These are phyloP conservation scores for Limosa lapponica DNA, from an alignment of 2,797 vertebrate genomes.

Conservation along the genomic window DNA sequence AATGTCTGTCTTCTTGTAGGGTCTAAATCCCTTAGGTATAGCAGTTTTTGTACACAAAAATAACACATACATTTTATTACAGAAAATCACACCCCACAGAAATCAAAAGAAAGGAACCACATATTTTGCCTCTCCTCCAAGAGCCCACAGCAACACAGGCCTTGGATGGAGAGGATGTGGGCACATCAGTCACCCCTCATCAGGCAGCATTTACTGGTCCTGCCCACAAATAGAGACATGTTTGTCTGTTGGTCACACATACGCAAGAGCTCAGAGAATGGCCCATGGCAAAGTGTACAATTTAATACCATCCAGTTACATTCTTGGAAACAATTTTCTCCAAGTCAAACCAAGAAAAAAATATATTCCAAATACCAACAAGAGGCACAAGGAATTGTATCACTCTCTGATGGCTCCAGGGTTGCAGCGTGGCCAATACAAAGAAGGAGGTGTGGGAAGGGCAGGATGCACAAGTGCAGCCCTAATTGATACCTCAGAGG, in stretches of 20 bases:
- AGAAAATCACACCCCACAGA: neutral
- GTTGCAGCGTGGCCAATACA: rapidly evolving
- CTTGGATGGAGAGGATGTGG: constrained; percentile 47
- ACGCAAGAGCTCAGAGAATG: rapidly evolving
- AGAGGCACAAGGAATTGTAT: neutral
- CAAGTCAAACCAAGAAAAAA: neutral
- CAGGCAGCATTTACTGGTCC: constrained; percentile 2
- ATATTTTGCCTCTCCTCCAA: neutral
- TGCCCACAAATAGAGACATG: neutral
- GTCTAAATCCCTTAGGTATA: neutral
- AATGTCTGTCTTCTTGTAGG: neutral
- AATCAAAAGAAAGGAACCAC: neutral
- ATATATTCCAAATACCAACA: neutral
- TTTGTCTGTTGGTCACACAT: neutral
- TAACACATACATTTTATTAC: neutral
- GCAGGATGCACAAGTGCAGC: neutral
- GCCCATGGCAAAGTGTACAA: neutral
- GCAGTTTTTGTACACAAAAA: neutral
- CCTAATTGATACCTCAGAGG: neutral
- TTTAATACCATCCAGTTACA: constrained; percentile 30
- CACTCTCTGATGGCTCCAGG: neutral
- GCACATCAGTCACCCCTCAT: neutral
- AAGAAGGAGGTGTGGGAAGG: rapidly evolving
- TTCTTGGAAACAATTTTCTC: constrained; percentile 2
- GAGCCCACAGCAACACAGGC: neutral